phyloP scores from a whole-genome alignment of 2,797 vertebrate species.

The Florisuga fusca region DNA sequence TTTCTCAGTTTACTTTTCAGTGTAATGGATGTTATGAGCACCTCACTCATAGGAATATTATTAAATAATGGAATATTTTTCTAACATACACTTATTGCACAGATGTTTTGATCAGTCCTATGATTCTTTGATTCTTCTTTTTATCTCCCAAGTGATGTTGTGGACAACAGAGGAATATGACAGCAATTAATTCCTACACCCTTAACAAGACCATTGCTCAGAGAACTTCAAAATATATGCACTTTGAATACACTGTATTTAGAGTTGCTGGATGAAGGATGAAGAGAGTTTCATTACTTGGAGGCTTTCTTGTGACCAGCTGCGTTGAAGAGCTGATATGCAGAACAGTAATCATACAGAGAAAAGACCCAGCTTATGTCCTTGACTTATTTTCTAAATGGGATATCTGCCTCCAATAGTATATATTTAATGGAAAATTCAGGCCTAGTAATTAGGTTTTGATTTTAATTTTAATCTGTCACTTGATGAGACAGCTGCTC shows the following conservation, averaged over 20 bases:
- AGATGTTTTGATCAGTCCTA: not conserved
- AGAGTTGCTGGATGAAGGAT: not conserved
- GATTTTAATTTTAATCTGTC: not conserved
- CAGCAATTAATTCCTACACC: not conserved
- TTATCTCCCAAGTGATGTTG: not conserved
- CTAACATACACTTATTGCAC: not conserved
- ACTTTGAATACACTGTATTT: not conserved
- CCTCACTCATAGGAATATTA: not conserved
- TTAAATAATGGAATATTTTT: not conserved
- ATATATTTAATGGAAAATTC: constrained; percentile 21
- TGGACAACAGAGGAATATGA: not conserved
- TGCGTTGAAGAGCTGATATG: not conserved
- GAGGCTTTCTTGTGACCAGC: not conserved
- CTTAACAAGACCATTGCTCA: not conserved
- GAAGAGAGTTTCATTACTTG: not conserved
- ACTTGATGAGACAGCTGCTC: constrained; percentile 14
- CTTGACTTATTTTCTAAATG: constrained; percentile 7
- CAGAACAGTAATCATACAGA: not conserved
- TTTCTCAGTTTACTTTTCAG: not conserved
- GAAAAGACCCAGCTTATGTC: not conserved
- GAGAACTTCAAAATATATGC: not conserved
- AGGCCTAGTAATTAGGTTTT: constrained; percentile 13
- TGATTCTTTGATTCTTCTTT: not conserved
- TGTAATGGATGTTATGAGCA: not conserved
- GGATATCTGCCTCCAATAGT: not conserved